These are phyloP conservation scores for Agrotis clavis DNA, from an alignment of 2,888 invertebrate genomes.

Conservation along the genomic window DNA sequence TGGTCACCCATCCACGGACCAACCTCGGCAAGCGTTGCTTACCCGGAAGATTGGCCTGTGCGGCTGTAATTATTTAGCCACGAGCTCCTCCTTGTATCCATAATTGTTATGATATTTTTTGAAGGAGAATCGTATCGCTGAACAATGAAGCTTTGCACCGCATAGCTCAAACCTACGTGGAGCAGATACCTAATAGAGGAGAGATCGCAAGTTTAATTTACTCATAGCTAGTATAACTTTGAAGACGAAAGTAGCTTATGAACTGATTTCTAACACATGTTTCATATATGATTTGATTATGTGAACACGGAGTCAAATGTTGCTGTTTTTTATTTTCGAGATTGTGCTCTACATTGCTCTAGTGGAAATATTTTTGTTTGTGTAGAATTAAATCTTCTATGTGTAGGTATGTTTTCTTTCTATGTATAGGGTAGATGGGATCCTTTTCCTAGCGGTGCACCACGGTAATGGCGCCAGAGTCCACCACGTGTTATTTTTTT, in stretches of 20 bases:
- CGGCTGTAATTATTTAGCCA: no score
- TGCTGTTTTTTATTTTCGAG: background rate
- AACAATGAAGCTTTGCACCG: background rate
- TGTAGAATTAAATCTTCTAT: no score
- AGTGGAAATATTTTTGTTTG: background rate
- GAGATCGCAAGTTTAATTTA: slow-evolving; percentile 33
- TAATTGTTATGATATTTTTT: no score
- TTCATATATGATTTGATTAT: background rate
- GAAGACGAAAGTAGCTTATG: slow-evolving; percentile 19
- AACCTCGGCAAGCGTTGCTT: no score
- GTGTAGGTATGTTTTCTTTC: no score
- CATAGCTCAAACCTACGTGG: background rate
- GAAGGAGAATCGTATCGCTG: no score
- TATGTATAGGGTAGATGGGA: background rate
- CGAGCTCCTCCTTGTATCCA: no score
- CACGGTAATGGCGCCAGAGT: no score
- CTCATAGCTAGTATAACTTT: slow-evolving; percentile 29
- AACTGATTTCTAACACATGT: slow-evolving; percentile 19
- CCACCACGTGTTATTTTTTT: no score
- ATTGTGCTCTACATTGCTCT: background rate
- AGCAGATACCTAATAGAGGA: background rate
- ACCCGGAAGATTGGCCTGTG: no score
- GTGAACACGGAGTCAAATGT: background rate
- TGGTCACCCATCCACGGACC: no score
- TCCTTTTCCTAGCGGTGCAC: no score